A percentile compares a stretch with the other conserved stretches of the same genome.
Conservation (phyloP, 2,113 vertebrate genomes). For the Desmodus rotundus region DNA sequence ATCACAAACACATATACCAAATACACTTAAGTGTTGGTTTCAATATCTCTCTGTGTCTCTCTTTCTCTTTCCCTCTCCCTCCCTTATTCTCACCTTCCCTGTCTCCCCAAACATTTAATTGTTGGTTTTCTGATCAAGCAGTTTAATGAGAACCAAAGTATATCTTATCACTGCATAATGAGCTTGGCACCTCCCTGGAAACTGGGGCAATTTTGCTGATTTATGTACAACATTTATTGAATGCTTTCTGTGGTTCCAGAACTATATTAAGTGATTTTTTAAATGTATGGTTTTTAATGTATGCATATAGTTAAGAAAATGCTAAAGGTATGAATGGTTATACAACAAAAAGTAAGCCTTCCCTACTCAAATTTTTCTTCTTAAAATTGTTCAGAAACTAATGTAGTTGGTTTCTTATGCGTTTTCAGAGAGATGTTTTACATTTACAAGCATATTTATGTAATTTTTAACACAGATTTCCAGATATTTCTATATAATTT, state of each 20-base stretch:
- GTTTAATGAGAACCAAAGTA: not conserved
- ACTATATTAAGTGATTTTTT: not conserved
- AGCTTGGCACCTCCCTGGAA: too few species aligned
- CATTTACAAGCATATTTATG: not conserved
- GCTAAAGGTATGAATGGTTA: not conserved
- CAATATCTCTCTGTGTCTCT: not conserved
- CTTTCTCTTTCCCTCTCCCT: not conserved
- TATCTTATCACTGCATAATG: not conserved
- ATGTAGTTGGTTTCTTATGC: not conserved
- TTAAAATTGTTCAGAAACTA: not conserved
- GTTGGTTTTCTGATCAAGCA: not conserved
- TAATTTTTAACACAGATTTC: not conserved
- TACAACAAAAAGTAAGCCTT: not conserved
- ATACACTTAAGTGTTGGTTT: not conserved
- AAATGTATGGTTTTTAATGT: not conserved
- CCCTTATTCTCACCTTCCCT: not conserved
- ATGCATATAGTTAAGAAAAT: not conserved
- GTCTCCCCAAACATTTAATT: not conserved
- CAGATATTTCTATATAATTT: not conserved
- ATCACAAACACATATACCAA: not conserved
- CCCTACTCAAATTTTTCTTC: not conserved
- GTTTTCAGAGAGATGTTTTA: not conserved
- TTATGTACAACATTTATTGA: not conserved
- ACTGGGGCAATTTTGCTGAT: not conserved
- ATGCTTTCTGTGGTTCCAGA: not conserved